phyloP scores from a whole-genome alignment of 2,888 invertebrate species.

The Habroteleia sp. region DNA sequence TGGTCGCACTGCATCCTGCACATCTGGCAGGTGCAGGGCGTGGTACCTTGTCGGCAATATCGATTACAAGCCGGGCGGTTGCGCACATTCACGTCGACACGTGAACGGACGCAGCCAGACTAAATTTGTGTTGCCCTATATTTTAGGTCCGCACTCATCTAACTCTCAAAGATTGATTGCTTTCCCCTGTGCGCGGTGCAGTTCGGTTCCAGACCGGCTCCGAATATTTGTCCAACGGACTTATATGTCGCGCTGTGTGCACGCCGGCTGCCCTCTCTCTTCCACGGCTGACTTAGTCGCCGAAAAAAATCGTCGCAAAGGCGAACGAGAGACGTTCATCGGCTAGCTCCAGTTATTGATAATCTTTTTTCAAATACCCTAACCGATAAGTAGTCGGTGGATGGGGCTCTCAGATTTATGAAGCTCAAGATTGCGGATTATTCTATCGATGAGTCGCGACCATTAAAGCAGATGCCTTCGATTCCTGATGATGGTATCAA shows the following conservation, averaged over 20 bases:
- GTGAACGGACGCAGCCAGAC: conserved; percentile 78
- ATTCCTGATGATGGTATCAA: not conserved
- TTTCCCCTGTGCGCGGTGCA: conserved; percentile 70
- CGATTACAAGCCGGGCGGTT: conserved; percentile 80
- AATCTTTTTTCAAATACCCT: conserved; percentile 8
- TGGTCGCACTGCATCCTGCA: conserved; percentile 70
- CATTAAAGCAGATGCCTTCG: not conserved
- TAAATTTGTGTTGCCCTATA: conserved; percentile 80
- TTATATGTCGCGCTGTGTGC: conserved; percentile 14
- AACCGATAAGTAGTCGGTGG: conserved; percentile 16
- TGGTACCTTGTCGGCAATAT: conserved; percentile 81
- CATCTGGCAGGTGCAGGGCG: conserved; percentile 80
- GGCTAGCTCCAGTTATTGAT: conserved; percentile 22
- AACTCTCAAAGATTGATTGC: conserved; percentile 80
- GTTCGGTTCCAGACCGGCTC: conserved; percentile 43
- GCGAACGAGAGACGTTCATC: conserved; percentile 9
- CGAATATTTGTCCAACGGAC: conserved; percentile 63
- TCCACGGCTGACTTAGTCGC: too few relatives aligned
- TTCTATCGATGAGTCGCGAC: not conserved
- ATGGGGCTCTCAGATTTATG: conserved; percentile 25
- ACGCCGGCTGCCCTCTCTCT: conserved; percentile 8
- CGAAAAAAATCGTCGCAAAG: too few relatives aligned
- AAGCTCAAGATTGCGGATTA: conserved; percentile 11
- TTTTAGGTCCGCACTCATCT: conserved; percentile 80
- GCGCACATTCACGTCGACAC: conserved; percentile 80